phyloP scores from a whole-genome alignment of 1,140 invertebrate genomes.

The Macrobrachium rosenbergii region DNA sequence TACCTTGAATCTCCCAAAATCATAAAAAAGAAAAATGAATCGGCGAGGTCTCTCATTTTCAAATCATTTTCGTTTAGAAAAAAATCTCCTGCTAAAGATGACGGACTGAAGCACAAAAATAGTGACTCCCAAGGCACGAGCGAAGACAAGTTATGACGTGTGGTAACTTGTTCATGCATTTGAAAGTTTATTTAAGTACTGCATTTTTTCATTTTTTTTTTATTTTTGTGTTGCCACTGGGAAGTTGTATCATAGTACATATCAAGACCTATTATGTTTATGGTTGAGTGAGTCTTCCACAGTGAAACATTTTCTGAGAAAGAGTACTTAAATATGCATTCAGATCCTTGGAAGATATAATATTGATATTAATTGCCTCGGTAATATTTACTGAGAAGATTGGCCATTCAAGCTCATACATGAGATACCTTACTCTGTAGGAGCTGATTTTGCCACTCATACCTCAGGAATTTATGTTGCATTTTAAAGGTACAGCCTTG shows the following conservation, averaged over 20 bases:
- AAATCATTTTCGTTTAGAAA: conserved; percentile 57
- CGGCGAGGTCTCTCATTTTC: conserved; percentile 44
- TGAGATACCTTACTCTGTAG: no score
- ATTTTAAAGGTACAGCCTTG: no score
- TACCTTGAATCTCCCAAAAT: conserved; percentile 38
- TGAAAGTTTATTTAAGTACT: conserved; percentile 18
- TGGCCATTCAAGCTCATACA: no score
- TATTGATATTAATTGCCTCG: no score
- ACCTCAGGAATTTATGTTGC: no score
- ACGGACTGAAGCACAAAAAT: conserved; percentile 35
- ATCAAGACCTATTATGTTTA: conserved; percentile 12
- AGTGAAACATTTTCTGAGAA: conserved; percentile 14
- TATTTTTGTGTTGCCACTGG: conserved; percentile 13
- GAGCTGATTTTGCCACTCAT: no score
- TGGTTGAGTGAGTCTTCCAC: conserved; percentile 36
- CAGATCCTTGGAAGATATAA: no score
- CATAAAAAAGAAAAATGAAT: conserved; percentile 47
- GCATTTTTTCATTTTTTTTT: no score
- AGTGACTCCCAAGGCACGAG: conserved; percentile 26
- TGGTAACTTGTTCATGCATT: conserved; percentile 44
- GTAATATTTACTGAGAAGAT: conserved; percentile 10
- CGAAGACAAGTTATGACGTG: conserved; percentile 53
- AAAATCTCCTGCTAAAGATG: conserved; percentile 51
- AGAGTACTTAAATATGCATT: no score
- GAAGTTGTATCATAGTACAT: conserved; percentile 14